Evolutionary conservation across 2,797 vertebrate species (phyloP), one percentile per base, ranked within the genome.

Genomic region (Sebastes jordani): DNA sequence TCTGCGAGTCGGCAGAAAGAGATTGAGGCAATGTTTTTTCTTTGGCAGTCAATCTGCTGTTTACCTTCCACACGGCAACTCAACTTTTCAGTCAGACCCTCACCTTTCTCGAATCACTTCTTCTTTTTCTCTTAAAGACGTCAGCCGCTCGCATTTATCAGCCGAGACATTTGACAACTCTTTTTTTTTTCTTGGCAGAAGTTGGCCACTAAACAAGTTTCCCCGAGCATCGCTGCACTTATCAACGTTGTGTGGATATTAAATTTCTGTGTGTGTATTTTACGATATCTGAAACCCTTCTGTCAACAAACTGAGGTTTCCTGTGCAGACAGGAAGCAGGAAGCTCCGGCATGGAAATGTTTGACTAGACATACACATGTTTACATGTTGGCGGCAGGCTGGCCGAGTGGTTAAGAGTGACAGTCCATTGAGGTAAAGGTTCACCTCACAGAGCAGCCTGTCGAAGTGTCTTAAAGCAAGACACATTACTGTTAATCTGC

Each of bases 1-100:
- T 84, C 82, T 85, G 82, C 71, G 76, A 89, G 84, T 88, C 88
- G 76, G 88, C 88, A 92, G 85, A 93, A 85, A 91, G 78, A 91
- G 88, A 90, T 87, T 71, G 77, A 91, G 78, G 86, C 86, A 80
- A 84, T 61, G 54, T 46, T 79, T 30, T 76, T 73, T 75, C 82
- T 81, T 49, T 90, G 63, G 60, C 88, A 90, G 69, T 79, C 78
- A 76, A 59, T 89, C 85, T 80, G 74, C 80, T 86, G 82, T 92
- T 93, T 90, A 88, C 88, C 78, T 89, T 88, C 60, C 63, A 69
- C 71, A 79, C 6, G 71, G 72, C 16, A 71, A 64, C 74, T 72
- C 42, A n/a, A 61, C 64, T 74, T 83, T 71, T 83, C 67, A 75
- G 55, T 54, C 74, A 65, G 68, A 83, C 55, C 73, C 76, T 88